Percentiles rank a stretch among this genome's conserved stretches.
These are phyloP conservation scores for Portunus trituberculatus DNA, from an alignment of 1,140 invertebrate genomes.

Conservation along the genomic window DNA sequence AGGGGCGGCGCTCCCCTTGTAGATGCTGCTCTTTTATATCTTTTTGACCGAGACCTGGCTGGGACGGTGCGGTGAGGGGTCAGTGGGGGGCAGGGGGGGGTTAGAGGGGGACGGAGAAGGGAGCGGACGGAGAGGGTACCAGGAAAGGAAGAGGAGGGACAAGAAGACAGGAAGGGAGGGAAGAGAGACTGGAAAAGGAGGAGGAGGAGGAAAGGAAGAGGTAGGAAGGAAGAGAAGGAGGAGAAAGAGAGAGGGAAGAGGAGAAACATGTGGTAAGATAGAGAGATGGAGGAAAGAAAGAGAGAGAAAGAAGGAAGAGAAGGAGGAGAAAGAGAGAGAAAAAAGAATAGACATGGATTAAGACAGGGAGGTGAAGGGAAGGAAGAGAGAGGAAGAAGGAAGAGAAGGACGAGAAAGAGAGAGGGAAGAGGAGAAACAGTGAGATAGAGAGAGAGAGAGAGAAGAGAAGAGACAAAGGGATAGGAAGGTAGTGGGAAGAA, in stretches of 20 bases:
- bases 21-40: background rate
- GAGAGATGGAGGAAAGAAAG: background rate
- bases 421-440: background rate
- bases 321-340: background rate
- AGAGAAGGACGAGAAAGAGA: background rate
- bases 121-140: background rate
- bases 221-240: background rate
- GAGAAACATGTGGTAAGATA: background rate
- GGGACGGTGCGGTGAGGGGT: background rate
- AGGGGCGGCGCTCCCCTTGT: background rate
- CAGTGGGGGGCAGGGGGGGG: background rate
- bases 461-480: no score
- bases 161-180: background rate
- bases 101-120: no score
- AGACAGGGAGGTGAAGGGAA: background rate
- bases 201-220: background rate
- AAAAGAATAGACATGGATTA: background rate
- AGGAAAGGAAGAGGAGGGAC: background rate
- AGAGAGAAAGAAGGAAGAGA: background rate
- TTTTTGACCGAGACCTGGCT: background rate
- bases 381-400: background rate
- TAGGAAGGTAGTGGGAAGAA: background rate
- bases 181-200: background rate
- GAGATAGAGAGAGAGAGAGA: background rate
- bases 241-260: background rate